These are phyloP conservation scores for Serinus canaria DNA, from an alignment of 2,113 vertebrate genomes.

Conservation along the genomic window DNA sequence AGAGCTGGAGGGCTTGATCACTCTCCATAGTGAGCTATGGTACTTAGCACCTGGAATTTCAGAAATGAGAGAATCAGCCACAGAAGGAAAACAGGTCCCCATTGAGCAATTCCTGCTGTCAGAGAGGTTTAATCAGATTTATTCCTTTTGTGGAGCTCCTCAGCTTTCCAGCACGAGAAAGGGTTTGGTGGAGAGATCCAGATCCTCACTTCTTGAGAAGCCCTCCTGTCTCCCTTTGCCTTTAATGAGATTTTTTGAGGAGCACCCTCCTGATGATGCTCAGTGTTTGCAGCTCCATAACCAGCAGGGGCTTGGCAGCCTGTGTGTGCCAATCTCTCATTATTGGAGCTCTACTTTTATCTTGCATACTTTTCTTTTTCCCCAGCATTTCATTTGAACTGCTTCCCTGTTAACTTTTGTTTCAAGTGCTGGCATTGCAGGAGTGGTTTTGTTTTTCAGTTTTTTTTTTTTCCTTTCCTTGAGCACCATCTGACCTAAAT, in stretches of 20 bases:
- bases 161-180: not conserved
- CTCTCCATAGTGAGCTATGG: accelerated
- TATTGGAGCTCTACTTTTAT: not conserved
- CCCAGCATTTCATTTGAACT: not conserved
- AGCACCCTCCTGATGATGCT: slow-evolving; percentile 1
- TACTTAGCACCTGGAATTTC: not conserved
- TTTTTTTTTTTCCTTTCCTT: not conserved
- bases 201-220: not conserved
- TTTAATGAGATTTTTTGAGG: not conserved
- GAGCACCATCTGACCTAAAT: not conserved
- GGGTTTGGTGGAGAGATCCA: not conserved
- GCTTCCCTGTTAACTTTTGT: not conserved
- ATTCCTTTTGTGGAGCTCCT: not conserved
- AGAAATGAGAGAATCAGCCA: not conserved
- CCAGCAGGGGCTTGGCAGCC: slow-evolving; percentile 4
- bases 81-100: not conserved
- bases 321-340: not conserved
- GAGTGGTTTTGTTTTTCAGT: not conserved
- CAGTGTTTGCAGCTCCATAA: not conserved
- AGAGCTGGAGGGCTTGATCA: not conserved
- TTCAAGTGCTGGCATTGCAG: not conserved
- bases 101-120: not conserved
- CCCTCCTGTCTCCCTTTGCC: not conserved
- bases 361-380: not conserved
- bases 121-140: not conserved